phyloP scores from a whole-genome alignment of 2,113 vertebrate species.

The Lampris megalopsis region DNA sequence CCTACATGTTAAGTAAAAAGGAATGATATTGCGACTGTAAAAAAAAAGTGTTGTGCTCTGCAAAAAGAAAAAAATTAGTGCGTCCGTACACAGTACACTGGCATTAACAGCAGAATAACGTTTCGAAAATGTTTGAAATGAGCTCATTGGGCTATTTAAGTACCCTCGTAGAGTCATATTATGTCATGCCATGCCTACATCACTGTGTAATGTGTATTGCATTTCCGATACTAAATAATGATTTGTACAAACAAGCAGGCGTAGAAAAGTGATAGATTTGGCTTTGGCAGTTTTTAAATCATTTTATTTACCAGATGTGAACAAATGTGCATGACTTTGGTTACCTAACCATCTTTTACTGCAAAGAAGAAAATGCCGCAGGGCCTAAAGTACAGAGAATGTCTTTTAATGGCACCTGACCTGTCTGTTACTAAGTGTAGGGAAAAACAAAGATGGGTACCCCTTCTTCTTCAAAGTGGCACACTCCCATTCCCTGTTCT shows the following conservation, averaged over 20 bases:
- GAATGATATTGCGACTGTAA: no score
- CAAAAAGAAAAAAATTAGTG: no score
- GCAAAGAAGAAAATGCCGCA: slow-evolving; percentile 35
- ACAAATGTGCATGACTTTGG: not conserved
- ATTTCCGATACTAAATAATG: not conserved
- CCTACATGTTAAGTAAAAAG: no score
- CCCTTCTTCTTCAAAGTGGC: slow-evolving; percentile 53
- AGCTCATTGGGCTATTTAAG: no score
- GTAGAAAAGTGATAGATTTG: slow-evolving; percentile 15
- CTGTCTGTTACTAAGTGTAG: slow-evolving; percentile 33
- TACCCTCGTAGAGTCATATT: no score
- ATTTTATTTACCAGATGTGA: slow-evolving; percentile 14
- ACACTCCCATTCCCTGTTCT: slow-evolving; percentile 37
- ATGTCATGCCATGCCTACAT: not conserved
- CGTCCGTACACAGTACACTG: no score
- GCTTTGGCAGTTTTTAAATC: slow-evolving; percentile 25
- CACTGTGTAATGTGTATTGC: not conserved
- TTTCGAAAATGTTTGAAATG: no score
- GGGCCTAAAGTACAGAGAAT: slow-evolving; percentile 35
- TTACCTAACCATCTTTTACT: slow-evolving; percentile 49
- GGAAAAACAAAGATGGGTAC: slow-evolving; percentile 47
- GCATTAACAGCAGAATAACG: no score
- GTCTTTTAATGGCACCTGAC: slow-evolving; percentile 48
- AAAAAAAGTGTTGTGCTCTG: no score
- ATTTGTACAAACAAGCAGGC: slow-evolving; percentile 27